Percentiles rank a stretch among this genome's conserved stretches.
These are phyloP conservation scores for Dromiciops gliroides DNA, from an alignment of 2,113 vertebrate species.

Conservation along the genomic window DNA sequence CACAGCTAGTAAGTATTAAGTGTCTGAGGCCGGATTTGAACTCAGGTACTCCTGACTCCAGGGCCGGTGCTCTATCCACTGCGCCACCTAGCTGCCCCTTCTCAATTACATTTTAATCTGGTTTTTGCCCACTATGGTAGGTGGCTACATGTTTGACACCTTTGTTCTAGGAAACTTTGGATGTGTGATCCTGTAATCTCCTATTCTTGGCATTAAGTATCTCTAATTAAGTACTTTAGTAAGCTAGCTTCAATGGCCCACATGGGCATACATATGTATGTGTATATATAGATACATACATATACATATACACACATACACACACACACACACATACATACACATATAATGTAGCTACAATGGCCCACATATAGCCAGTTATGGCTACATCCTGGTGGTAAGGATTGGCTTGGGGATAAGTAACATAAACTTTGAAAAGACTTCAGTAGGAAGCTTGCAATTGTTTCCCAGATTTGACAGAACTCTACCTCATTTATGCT, in stretches of 20 bases:
- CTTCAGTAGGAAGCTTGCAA: background rate
- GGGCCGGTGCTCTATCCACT: no score
- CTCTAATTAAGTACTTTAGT: background rate
- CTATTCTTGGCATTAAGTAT: background rate
- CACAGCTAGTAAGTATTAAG: no score
- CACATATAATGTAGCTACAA: no score
- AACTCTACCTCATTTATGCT: background rate
- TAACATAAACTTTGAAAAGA: background rate
- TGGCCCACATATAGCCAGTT: background rate
- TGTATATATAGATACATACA: no score
- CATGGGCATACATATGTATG: no score
- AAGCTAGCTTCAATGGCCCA: background rate
- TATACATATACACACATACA: no score
- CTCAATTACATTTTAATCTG: background rate
- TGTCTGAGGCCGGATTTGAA: no score
- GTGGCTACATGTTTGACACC: background rate
- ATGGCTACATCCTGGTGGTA: background rate
- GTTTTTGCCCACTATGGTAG: background rate
- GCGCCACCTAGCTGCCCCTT: no score
- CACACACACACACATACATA: no score
- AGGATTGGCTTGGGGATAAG: background rate
- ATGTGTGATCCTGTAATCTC: background rate
- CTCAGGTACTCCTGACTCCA: no score
- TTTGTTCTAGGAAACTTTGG: background rate
- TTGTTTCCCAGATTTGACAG: background rate